Conservation (phyloP, 2,888 invertebrate genomes). For the Hemistola chrysoprasaria region DNA sequence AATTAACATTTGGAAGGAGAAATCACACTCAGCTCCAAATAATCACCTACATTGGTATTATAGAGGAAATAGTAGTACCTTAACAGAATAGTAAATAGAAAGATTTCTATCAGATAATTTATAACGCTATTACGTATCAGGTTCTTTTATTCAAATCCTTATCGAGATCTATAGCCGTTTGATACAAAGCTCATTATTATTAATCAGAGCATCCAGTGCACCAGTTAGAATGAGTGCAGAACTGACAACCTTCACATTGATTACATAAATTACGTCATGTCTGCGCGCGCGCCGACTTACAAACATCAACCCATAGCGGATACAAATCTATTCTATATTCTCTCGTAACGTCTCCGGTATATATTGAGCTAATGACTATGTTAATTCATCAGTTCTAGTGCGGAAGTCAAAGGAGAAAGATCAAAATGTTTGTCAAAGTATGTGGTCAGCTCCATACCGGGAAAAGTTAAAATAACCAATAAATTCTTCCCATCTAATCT, state of each 20-base stretch:
- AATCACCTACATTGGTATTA: constrained; percentile 4
- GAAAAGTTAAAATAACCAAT: constrained; percentile 18
- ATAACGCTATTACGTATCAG: constrained; percentile 23
- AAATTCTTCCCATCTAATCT: not conserved
- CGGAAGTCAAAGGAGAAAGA: constrained; percentile 75
- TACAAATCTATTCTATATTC: constrained; percentile 75
- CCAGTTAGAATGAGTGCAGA: constrained; percentile 48
- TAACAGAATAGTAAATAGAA: constrained; percentile 36
- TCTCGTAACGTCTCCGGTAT: constrained; percentile 80
- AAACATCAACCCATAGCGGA: constrained; percentile 68
- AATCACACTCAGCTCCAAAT: constrained; percentile 26
- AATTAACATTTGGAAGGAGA: constrained; percentile 31
- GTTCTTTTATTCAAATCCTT: constrained; percentile 18
- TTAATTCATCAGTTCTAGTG: constrained; percentile 76
- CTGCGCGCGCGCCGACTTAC: constrained; percentile 56
- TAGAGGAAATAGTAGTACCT: constrained; percentile 25
- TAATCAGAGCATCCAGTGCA: constrained; percentile 42
- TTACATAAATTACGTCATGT: constrained; percentile 78
- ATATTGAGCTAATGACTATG: constrained; percentile 78
- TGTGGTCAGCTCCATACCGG: constrained; percentile 33
- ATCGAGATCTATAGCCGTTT: constrained; percentile 20
- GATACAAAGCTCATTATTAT: constrained; percentile 29
- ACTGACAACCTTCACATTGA: constrained; percentile 74
- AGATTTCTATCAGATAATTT: constrained; percentile 37
- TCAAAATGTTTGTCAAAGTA: constrained; percentile 74